These are phyloP conservation scores for Macropis europaea DNA, from an alignment of 2,888 invertebrate genomes.

Conservation along the genomic window DNA sequence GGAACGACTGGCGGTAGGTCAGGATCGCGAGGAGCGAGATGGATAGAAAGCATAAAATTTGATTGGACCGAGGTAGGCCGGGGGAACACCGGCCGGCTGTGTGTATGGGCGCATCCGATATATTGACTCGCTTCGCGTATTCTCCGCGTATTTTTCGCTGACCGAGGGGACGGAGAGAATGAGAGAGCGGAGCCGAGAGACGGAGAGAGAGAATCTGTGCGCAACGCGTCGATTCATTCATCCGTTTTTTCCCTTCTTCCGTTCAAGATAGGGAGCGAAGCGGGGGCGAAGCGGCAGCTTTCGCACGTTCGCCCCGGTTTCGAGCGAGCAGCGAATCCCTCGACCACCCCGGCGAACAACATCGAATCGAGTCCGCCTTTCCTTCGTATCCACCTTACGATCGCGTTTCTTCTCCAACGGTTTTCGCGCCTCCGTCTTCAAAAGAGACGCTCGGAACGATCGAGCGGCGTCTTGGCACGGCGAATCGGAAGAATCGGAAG, in stretches of 20 bases:
- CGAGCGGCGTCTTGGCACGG: no score
- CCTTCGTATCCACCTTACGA: no score
- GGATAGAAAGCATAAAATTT: conserved; percentile 78
- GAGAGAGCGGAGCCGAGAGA: conserved; percentile 6
- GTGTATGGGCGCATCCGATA: conserved; percentile 54
- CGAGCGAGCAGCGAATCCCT: no score
- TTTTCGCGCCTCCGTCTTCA: no score
- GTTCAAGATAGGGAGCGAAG: neutral
- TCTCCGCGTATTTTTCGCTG: conserved; percentile 59
- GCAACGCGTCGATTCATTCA: conserved; percentile 64
- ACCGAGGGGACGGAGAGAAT: conserved; percentile 27
- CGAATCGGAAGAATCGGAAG: no score
- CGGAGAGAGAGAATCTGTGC: conserved; percentile 38
- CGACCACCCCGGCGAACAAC: no score
- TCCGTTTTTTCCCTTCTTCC: conserved; percentile 40
- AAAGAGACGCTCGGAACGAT: no score
- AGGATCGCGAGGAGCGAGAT: conserved; percentile 70
- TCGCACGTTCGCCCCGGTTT: neutral
- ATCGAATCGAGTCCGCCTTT: no score
- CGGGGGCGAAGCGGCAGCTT: neutral
- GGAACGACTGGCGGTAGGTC: conserved; percentile 68
- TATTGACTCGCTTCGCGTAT: conserved; percentile 66
- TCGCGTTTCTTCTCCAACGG: no score
- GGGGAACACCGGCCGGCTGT: conserved; percentile 54
- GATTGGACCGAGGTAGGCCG: conserved; percentile 72